These are phyloP conservation scores for Rafetus swinhoei DNA, from an alignment of 2,113 vertebrate genomes.

Conservation along the genomic window DNA sequence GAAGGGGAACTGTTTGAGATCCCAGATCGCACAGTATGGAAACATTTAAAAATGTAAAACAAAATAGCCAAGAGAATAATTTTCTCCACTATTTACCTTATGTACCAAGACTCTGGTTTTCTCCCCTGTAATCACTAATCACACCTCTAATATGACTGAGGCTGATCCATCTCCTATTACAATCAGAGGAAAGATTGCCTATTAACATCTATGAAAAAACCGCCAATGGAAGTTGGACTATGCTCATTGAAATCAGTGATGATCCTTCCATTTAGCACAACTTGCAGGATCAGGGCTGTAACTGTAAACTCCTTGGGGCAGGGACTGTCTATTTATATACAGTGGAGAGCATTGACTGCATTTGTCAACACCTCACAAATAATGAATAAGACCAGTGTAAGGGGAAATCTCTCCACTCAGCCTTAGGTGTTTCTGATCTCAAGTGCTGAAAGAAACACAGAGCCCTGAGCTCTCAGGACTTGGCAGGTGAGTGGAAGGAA, in stretches of 20 bases:
- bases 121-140: conserved; percentile 12
- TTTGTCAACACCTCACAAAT: conserved; percentile 69
- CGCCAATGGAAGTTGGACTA: not conserved
- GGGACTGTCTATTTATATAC: conserved; percentile 52
- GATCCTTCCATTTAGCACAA: conserved; percentile 29
- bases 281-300: conserved; percentile 36
- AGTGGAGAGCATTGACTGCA: conserved; percentile 58
- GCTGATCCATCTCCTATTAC: not conserved
- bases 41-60: conserved; percentile 48
- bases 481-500: conserved; percentile 61
- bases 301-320: conserved; percentile 45
- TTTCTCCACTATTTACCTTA: not conserved
- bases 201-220: not conserved
- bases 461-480: conserved; percentile 50
- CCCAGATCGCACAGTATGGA: conserved; percentile 57
- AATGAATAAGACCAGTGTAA: conserved; percentile 71
- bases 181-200: conserved; percentile 15
- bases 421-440: conserved; percentile 69
- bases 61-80: conserved; percentile 40
- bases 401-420: conserved; percentile 72
- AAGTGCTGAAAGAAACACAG: conserved; percentile 70
- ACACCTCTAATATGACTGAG: not conserved
- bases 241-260: conserved; percentile 41
- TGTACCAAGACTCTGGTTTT: conserved; percentile 9
- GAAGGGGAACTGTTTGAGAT: conserved; percentile 44